A percentile compares a stretch with the other conserved stretches of the same genome.
Evolutionary conservation across 2,113 vertebrate genomes (phyloP).

Genomic region (Microcebus tavaratra): DNA sequence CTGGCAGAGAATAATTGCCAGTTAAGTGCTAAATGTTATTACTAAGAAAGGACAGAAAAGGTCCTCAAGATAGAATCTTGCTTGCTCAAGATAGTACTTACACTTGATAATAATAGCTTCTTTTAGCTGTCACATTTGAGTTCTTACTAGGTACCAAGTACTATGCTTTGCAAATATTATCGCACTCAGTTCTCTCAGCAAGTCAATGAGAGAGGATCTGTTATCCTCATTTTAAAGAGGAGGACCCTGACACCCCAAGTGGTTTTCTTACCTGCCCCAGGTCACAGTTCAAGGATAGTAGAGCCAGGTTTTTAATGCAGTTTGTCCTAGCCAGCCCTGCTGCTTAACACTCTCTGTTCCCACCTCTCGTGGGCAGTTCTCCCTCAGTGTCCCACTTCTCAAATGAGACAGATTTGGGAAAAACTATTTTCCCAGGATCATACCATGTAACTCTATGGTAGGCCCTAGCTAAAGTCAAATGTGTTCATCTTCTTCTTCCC

Average conservation of each 20-base stretch:
- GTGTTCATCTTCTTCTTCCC: not conserved
- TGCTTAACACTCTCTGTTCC: not conserved
- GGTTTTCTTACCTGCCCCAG: not conserved
- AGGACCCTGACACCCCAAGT: too few species aligned
- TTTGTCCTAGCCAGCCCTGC: not conserved
- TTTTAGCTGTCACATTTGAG: not conserved
- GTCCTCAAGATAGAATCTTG: not conserved
- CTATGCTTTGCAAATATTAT: not conserved
- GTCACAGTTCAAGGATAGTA: not conserved
- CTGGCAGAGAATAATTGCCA: not conserved
- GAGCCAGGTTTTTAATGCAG: not conserved
- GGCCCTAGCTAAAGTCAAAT: not conserved
- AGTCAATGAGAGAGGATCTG: not conserved
- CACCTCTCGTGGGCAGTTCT: not conserved
- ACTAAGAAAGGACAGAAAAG: not conserved
- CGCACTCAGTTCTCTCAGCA: not conserved
- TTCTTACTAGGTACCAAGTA: not conserved
- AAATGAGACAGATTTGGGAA: not conserved
- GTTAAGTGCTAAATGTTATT: not conserved
- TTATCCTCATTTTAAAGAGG: not conserved
- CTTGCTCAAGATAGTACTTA: not conserved
- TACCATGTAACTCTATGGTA: not conserved
- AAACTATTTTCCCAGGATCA: not conserved
- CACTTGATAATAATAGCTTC: not conserved
- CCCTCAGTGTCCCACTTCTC: not conserved